Base-by-base conservation (phyloP, 53 echinoderm and acorn worm species). In the Apostichopus leukothele region DNA sequence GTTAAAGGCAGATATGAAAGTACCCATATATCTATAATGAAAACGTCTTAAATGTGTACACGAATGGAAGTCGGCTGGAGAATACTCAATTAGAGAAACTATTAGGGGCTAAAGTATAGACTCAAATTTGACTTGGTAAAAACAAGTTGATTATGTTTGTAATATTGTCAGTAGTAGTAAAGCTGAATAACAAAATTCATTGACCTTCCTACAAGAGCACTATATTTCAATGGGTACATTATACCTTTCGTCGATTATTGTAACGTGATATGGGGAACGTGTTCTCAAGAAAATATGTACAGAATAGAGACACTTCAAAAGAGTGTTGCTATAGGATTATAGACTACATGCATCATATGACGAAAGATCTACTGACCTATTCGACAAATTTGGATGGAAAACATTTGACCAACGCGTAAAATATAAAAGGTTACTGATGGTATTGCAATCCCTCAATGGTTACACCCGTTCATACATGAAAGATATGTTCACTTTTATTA, bases 21-120 rank as follows among this genome's bases (percentile, higher is more conserved):
- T 13, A 50, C 26, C 6, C 27, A 27, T 7, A 23, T 0, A 13
- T 6, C 6, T 27, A 50, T 39, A 51, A 21, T 8, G 77, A 19
- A 5, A 13, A 77, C 26, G 12, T 5, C 39, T 6, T 51, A 23
- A 6, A 21, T 77, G 77, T 16, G 11, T 77, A 27, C 9, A 50
- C 3, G 27, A 51, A 77, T 77, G 51, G 50, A 25, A 51, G 16
- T 2, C 22, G 26, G 3, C 26, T 77, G 6, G 50, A 77, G 12
- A 77, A 77, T 77, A 25, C 77, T 25, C 77, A 77, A 11, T 14
- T 7, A 50, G 77, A 77, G 39, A 51, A 77, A 77, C 51, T 77
- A 77, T 27, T 5, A 12, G 77, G 77, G 77, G 50, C 0, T 23
- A 8, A 50, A 77, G 26, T 14, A 1, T 76, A 7, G 77, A 77